phyloP scores from a whole-genome alignment of 2,113 vertebrate species.

The Pluvianellus socialis region DNA sequence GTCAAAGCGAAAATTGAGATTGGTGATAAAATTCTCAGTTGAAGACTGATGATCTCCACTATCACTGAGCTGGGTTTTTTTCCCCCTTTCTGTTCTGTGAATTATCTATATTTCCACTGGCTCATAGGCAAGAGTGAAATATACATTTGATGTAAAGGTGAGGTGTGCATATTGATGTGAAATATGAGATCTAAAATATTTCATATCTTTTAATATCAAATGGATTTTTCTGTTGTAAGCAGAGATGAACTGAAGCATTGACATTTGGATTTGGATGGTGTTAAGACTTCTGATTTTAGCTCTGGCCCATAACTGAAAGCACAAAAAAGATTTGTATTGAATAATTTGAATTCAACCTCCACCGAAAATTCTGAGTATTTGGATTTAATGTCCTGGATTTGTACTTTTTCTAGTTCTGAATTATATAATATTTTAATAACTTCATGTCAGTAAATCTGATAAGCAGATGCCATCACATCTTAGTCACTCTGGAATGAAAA shows the following conservation, averaged over 20 bases:
- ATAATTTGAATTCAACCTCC: not conserved
- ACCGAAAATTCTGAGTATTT: not conserved
- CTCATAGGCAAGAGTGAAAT: not conserved
- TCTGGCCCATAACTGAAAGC: not conserved
- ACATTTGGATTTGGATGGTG: not conserved
- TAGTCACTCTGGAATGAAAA: not conserved
- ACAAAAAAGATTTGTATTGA: not conserved
- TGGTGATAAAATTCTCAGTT: not conserved
- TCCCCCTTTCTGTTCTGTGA: not conserved
- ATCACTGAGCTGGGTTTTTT: rapidly evolving
- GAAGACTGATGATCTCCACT: not conserved
- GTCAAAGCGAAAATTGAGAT: not conserved
- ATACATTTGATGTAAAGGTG: not conserved
- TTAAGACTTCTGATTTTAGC: not conserved
- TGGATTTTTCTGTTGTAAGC: not conserved
- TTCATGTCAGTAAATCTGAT: not conserved
- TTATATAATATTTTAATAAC: not conserved
- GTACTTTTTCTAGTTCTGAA: not conserved
- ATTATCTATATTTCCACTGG: not conserved
- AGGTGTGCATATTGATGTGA: not conserved
- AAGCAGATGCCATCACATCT: not conserved
- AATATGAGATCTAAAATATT: not conserved
- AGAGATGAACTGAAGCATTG: not conserved
- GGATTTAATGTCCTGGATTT: not conserved
- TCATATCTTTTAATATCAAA: not conserved